Evolutionary conservation across 2,888 invertebrate species (phyloP).

Genomic region (Panzeria rudis): DNA sequence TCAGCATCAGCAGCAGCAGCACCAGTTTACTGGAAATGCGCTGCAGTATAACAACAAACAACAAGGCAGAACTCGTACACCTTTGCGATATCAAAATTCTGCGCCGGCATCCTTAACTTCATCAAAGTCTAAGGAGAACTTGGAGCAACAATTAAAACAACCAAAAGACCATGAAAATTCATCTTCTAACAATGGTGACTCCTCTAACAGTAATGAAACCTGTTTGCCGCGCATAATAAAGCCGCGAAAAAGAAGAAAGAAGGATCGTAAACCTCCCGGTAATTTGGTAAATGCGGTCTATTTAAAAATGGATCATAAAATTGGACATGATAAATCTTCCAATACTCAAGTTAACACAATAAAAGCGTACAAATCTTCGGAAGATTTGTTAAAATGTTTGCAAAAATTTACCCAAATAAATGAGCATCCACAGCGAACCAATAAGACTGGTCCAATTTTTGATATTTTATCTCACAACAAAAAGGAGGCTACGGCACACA

Average conservation of each 20-base stretch:
- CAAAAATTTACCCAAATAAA: conserved; percentile 63
- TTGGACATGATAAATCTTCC: conserved; percentile 24
- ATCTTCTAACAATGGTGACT: conserved; percentile 56
- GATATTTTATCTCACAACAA: not conserved
- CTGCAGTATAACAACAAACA: conserved; percentile 58
- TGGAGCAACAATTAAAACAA: conserved; percentile 38
- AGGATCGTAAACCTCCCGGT: conserved; percentile 91
- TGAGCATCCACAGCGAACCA: not conserved
- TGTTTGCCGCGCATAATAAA: conserved; percentile 94
- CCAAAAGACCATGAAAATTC: conserved; percentile 50
- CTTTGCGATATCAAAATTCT: conserved; percentile 79
- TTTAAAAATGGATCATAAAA: conserved; percentile 64
- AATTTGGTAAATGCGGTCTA: conserved; percentile 73
- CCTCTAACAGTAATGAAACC: conserved; percentile 81
- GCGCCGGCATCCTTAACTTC: conserved; percentile 76
- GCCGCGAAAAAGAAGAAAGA: conserved; percentile 94
- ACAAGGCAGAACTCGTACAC: conserved; percentile 76
- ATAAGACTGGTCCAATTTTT: not conserved
- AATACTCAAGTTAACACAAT: conserved; percentile 32
- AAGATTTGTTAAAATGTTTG: conserved; percentile 67
- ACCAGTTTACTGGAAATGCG: conserved; percentile 32
- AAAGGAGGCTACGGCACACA: conserved; percentile 20
- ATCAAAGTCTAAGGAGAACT: conserved; percentile 73
- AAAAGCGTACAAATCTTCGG: conserved; percentile 63
- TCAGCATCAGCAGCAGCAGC: conserved; percentile 34